These are phyloP conservation scores for Thereva nobilitata DNA, from an alignment of 2,888 invertebrate species.

Conservation along the genomic window DNA sequence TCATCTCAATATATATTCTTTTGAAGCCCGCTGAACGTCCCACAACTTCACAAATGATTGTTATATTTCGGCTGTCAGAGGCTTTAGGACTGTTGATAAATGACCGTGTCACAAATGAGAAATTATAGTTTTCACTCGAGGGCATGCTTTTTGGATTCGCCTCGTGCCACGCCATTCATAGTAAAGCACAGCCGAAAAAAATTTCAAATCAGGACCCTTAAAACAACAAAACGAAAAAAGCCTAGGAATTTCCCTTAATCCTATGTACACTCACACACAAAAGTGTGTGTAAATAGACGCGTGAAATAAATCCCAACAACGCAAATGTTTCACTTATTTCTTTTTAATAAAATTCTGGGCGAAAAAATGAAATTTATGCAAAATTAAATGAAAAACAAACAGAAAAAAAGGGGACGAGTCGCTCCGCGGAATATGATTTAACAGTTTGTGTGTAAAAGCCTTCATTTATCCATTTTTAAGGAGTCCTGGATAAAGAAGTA, in stretches of 20 bases:
- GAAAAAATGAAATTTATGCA: slow-evolving; percentile 28
- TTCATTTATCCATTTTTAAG: slow-evolving; percentile 24
- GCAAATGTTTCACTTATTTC: neutral
- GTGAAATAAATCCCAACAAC: slow-evolving; percentile 5
- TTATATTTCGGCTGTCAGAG: slow-evolving; percentile 28
- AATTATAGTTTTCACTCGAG: slow-evolving; percentile 19
- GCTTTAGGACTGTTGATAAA: slow-evolving; percentile 8
- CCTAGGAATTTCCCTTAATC: neutral
- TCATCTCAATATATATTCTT: neutral
- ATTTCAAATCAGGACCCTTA: too few relatives aligned
- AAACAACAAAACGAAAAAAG: too few relatives aligned
- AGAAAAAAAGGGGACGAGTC: slow-evolving; percentile 4
- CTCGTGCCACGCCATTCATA: neutral
- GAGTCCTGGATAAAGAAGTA: slow-evolving; percentile 26
- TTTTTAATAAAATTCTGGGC: neutral
- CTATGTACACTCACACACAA: neutral
- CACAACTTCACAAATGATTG: slow-evolving; percentile 13
- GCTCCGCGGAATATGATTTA: neutral
- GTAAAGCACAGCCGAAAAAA: neutral
- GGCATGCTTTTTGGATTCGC: neutral
- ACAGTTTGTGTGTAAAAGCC: slow-evolving; percentile 15
- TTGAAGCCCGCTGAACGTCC: neutral
- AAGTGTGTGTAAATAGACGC: neutral
- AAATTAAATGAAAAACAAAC: slow-evolving; percentile 33
- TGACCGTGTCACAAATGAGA: slow-evolving; percentile 19